Evolutionary conservation across 2,888 invertebrate genomes (phyloP).

Genomic region (Chaitophorus viminalis): DNA sequence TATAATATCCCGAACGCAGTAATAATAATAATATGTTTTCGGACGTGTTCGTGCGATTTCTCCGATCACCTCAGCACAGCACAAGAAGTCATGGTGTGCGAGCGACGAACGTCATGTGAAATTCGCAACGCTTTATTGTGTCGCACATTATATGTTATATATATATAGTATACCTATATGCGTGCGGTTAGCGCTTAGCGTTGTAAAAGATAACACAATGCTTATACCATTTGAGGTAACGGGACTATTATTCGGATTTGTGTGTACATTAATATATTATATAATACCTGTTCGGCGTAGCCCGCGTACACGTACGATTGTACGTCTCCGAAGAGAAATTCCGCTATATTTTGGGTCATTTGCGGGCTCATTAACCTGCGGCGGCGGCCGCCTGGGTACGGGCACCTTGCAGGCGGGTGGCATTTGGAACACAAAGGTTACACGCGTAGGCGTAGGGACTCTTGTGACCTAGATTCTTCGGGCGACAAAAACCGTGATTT

Average conservation of each 20-base stretch:
- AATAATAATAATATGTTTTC: too few relatives aligned
- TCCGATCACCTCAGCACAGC: too few relatives aligned
- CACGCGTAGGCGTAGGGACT: not conserved
- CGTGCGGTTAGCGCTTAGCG: not conserved
- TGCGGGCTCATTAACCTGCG: conserved; percentile 58
- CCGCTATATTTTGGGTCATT: conserved; percentile 59
- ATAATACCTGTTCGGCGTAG: not conserved
- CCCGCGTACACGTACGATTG: too few relatives aligned
- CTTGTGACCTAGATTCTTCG: conserved; percentile 39
- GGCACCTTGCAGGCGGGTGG: conserved; percentile 43
- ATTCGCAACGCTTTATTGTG: not conserved
- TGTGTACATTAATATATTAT: too few relatives aligned
- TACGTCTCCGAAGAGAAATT: not conserved
- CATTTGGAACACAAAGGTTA: conserved; percentile 38
- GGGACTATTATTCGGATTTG: not conserved
- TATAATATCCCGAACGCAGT: too few relatives aligned
- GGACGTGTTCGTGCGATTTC: too few relatives aligned
- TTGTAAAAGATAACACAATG: not conserved
- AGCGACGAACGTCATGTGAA: not conserved
- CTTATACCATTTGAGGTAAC: not conserved
- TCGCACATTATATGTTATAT: not conserved
- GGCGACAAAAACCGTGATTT: conserved; percentile 29
- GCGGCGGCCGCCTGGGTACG: conserved; percentile 6
- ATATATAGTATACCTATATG: too few relatives aligned
- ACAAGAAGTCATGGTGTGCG: not conserved